Evolutionary conservation across 1,140 invertebrate genomes (phyloP), one percentile per base, ranked within the genome.

Genomic region (Schlechtendalia chinensis): DNA sequence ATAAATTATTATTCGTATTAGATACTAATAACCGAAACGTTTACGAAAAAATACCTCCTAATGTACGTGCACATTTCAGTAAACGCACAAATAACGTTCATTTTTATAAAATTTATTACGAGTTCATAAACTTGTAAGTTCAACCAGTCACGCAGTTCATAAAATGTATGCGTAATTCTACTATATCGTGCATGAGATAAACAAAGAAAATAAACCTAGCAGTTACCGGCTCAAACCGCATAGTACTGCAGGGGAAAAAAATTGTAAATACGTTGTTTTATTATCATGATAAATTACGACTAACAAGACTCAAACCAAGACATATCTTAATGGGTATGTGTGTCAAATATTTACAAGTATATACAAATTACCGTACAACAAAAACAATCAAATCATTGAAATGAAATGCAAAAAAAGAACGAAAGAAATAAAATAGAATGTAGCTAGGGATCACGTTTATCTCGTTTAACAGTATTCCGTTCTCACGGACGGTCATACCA

Each of bases 371-470:
- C 6, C 10, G 67, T 69, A 24, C 2, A 69, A 47, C n/a, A 69
- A 69, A 39, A 65, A 39, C 32, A 4, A 39, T 39, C 8, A 39
- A 47, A 45, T 69, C n/a, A 47, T 69, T 47, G 19, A 22, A 45
- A 69, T 69, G 47, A 69, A 74, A 54, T 32, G 29, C 19, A 14
- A 72, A 53, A 72, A 72, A 50, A 50, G 10, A 50, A 11, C 12
- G 12, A 50, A 50, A 50, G 14, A 1, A 39, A 14, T 53, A 24
- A 47, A 71, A 14, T 53, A 24, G 22, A 71, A 29, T 56, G 50
- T n/a, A 58, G 56, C 71, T n/a, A 29, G 14, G 19, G 5, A 74
- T 74, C 71, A 74, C 71, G 71, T 74, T 74, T 74, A 56, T 56
- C 50, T 32, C n/a, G 50, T 58, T 50, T 8, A 56, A 58, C 17